Evolutionary conservation across 2,113 vertebrate genomes (phyloP).

Genomic region (Brachirus orientalis): DNA sequence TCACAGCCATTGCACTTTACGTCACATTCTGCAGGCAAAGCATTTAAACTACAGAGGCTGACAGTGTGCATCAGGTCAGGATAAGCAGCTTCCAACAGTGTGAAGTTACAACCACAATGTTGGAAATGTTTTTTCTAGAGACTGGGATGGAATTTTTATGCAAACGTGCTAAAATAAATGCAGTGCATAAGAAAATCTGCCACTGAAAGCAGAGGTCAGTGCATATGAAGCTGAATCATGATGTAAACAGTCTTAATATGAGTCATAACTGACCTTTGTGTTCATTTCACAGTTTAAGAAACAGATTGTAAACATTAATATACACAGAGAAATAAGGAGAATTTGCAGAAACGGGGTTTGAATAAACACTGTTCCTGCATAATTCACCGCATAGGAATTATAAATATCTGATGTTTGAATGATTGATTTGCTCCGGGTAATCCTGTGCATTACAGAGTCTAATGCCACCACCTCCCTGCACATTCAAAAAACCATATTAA

Average conservation of each 20-base stretch:
- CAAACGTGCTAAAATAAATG: slow-evolving; percentile 12
- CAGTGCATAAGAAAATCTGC: background rate
- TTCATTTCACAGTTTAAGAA: slow-evolving; percentile 5
- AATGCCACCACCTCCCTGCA: slow-evolving; percentile 27
- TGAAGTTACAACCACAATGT: slow-evolving; percentile 36
- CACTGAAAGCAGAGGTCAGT: slow-evolving; percentile 13
- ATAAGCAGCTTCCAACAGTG: slow-evolving; percentile 57
- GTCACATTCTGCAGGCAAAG: slow-evolving; percentile 62
- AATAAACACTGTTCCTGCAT: background rate
- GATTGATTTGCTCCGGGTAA: slow-evolving; percentile 43
- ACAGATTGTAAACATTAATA: background rate
- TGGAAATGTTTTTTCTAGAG: slow-evolving; percentile 21
- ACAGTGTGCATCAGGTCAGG: slow-evolving; percentile 54
- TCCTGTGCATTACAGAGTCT: slow-evolving; percentile 17
- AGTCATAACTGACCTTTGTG: slow-evolving; percentile 35
- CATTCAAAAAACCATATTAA: slow-evolving; percentile 32
- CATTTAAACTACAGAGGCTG: slow-evolving; percentile 53
- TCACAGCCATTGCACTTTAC: slow-evolving; percentile 58
- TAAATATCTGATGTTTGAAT: slow-evolving; percentile 44
- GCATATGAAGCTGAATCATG: slow-evolving; percentile 2
- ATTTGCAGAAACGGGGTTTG: background rate
- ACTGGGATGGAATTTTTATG: slow-evolving; percentile 42
- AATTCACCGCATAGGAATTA: slow-evolving; percentile 15
- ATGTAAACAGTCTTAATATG: slow-evolving; percentile 28
- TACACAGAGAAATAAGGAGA: slow-evolving; percentile 2